Conservation (phyloP, 2,797 vertebrate species). For the Aeoliscus strigatus region DNA sequence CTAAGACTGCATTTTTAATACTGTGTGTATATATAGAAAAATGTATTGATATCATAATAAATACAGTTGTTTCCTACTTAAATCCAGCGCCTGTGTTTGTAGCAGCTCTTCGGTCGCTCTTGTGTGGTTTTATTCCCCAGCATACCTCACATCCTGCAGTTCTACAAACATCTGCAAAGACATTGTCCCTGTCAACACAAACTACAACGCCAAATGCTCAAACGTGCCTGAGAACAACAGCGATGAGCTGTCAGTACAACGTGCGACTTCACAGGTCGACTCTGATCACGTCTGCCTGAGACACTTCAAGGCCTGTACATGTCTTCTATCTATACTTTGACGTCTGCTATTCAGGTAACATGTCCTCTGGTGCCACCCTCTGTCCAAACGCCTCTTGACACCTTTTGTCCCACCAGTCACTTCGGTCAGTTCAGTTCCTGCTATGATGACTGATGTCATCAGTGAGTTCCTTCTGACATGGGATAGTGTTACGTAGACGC, state of each 20-base stretch:
- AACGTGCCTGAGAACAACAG: constrained; percentile 9
- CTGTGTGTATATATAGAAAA: constrained; percentile 75
- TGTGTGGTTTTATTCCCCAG: constrained; percentile 4
- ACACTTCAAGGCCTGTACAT: not conserved
- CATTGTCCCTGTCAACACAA: not conserved
- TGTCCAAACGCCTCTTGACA: not conserved
- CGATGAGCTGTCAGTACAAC: constrained; percentile 2
- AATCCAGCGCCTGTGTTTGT: constrained; percentile 22
- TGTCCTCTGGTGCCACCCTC: not conserved
- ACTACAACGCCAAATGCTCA: too few relatives aligned
- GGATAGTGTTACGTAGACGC: too few relatives aligned
- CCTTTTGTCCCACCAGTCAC: too few relatives aligned
- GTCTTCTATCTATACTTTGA: too few relatives aligned
- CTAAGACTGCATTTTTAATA: constrained; percentile 75
- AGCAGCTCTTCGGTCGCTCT: too few relatives aligned
- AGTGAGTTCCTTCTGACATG: too few relatives aligned
- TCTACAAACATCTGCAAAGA: not conserved
- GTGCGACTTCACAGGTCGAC: too few relatives aligned
- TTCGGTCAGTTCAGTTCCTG: too few relatives aligned
- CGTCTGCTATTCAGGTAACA: not conserved
- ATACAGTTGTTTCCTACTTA: constrained; percentile 77
- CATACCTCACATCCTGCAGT: constrained; percentile 1
- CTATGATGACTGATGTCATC: too few relatives aligned
- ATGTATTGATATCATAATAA: constrained; percentile 81
- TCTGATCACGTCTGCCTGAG: too few relatives aligned